These are phyloP conservation scores for Stegostoma tigrinum DNA, from an alignment of 2,113 vertebrate genomes.

Conservation along the genomic window DNA sequence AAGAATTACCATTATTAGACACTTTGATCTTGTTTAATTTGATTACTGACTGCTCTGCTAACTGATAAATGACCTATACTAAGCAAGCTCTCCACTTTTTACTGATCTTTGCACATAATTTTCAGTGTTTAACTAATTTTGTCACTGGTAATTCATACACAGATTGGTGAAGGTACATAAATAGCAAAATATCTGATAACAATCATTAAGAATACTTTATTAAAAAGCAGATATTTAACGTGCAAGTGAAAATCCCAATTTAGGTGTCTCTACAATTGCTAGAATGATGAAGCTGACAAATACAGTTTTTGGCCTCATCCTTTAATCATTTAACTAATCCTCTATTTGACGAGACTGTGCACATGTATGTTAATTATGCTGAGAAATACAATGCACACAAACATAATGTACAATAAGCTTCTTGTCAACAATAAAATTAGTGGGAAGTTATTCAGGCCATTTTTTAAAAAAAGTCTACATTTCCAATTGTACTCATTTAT, in stretches of 20 bases:
- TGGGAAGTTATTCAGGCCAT: constrained; percentile 1
- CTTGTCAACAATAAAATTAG: background rate
- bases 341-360: background rate
- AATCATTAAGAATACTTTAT: background rate
- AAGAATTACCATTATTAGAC: background rate
- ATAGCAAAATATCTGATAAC: constrained; percentile 7
- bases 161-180: background rate
- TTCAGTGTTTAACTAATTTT: background rate
- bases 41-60: background rate
- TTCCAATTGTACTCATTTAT: background rate
- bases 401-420: background rate
- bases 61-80: background rate
- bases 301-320: constrained; percentile 6
- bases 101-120: background rate
- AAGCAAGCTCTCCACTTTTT: background rate
- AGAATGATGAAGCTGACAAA: background rate
- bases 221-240: background rate
- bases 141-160: background rate
- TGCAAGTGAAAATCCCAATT: background rate
- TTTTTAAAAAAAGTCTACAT: background rate
- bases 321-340: constrained; percentile 14
- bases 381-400: background rate
- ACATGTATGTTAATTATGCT: background rate
- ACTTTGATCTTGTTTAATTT: background rate
- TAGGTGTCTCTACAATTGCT: background rate